Evolutionary conservation across 2,113 vertebrate genomes (phyloP).

Genomic region (Artemisiospiza belli): DNA sequence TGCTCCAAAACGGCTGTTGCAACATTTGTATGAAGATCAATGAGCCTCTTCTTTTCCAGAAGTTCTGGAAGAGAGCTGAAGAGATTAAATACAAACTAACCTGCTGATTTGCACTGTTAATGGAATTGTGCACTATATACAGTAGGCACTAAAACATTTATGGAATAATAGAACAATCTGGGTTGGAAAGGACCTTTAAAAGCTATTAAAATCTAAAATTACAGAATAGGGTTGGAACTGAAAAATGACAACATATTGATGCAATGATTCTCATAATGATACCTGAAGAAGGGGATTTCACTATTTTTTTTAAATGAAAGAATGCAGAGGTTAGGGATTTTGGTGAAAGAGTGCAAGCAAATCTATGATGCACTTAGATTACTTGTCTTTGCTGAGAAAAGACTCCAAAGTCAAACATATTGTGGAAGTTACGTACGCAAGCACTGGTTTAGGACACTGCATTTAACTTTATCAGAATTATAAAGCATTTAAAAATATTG

Average conservation of each 20-base stretch:
- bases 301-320: background rate
- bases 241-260: background rate
- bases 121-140: background rate
- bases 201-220: background rate
- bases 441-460: background rate
- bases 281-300: background rate
- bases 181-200: background rate
- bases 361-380: background rate
- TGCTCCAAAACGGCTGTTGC: slow-evolving; percentile 96
- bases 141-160: background rate
- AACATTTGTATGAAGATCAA: slow-evolving; percentile 98
- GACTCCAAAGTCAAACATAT: background rate
- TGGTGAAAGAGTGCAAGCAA: background rate
- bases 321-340: background rate
- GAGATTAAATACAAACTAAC: slow-evolving; percentile 70
- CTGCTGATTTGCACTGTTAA: background rate
- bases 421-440: background rate
- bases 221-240: background rate
- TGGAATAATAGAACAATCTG: background rate
- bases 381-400: background rate
- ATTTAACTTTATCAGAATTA: background rate
- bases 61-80: slow-evolving; percentile 95
- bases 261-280: background rate
- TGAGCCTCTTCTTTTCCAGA: slow-evolving; percentile 95
- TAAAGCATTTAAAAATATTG: background rate